These are phyloP conservation scores for Sinopyrophorus schimmeli DNA, from an alignment of 2,888 invertebrate genomes.

Conservation along the genomic window DNA sequence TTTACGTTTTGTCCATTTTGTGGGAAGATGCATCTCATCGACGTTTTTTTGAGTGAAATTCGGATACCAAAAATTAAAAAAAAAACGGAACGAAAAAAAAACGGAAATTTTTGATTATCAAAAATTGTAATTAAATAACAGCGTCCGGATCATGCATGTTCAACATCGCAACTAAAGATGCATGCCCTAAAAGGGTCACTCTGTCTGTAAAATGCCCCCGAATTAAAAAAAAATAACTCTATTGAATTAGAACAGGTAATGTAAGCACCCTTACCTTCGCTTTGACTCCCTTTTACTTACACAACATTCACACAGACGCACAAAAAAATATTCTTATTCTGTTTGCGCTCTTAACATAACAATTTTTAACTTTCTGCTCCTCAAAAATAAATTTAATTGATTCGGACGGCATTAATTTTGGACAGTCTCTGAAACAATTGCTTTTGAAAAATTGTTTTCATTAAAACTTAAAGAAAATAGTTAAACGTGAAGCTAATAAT, in stretches of 20 bases:
- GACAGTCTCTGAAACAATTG: too few species aligned
- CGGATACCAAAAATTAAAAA: too few species aligned
- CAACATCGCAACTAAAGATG: conserved; percentile 33
- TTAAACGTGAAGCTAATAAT: too few species aligned
- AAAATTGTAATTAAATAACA: conserved; percentile 25
- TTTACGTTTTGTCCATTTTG: conserved; percentile 7
- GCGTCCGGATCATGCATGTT: conserved; percentile 39
- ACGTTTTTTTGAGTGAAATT: not conserved
- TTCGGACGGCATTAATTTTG: too few species aligned
- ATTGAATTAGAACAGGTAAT: conserved; percentile 51
- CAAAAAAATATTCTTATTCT: conserved; percentile 12
- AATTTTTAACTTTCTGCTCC: too few species aligned
- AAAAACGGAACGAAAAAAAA: too few species aligned
- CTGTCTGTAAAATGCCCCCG: conserved; percentile 50
- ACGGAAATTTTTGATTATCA: conserved; percentile 4
- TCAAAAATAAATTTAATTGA: too few species aligned
- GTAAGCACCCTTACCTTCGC: conserved; percentile 19
- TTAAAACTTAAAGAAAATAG: too few species aligned
- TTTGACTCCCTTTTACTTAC: conserved; percentile 16
- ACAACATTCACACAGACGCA: conserved; percentile 15
- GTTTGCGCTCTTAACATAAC: too few species aligned
- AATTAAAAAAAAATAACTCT: conserved; percentile 44
- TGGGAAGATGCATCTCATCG: conserved; percentile 20
- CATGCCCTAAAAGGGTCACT: conserved; percentile 44
- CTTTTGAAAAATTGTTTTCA: too few species aligned